These are phyloP conservation scores for Petrocephalus schoutedeni DNA, from an alignment of 2,797 vertebrate genomes.

Conservation along the genomic window DNA sequence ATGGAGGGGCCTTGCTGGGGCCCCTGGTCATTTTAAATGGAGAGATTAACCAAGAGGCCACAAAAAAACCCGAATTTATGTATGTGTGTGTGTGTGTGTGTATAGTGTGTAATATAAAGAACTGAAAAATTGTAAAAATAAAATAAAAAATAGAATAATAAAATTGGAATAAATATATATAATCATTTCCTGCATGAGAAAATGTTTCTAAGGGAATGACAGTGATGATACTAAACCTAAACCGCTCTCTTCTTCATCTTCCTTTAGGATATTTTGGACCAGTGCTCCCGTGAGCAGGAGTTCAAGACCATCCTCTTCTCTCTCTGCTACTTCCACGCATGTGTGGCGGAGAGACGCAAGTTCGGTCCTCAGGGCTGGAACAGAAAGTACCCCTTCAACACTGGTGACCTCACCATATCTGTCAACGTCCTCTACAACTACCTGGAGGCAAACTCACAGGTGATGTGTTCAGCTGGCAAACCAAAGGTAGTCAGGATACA, in stretches of 20 bases:
- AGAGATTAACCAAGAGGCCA: background rate
- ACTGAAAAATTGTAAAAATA: background rate
- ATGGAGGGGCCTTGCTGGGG: background rate
- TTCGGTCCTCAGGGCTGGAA: constrained; percentile 74
- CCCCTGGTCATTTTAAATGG: background rate
- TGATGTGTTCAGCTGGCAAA: constrained; percentile 24
- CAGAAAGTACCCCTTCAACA: constrained; percentile 71
- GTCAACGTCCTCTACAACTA: constrained; percentile 68
- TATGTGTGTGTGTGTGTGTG: background rate
- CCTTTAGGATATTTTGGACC: constrained; percentile 70
- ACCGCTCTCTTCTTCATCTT: background rate
- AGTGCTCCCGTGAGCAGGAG: constrained; percentile 74
- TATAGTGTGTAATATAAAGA: background rate
- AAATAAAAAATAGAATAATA: too few relatives aligned
- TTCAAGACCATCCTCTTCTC: constrained; percentile 76
- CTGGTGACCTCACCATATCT: constrained; percentile 65
- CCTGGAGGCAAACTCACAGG: constrained; percentile 70
- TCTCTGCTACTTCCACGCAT: constrained; percentile 71
- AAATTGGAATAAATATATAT: background rate
- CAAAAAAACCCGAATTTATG: background rate
- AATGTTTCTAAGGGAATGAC: background rate
- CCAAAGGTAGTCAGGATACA: background rate
- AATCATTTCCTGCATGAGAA: background rate
- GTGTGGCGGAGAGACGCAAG: constrained; percentile 67
- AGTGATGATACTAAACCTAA: background rate